Base-by-base conservation (phyloP, 1,140 invertebrate species). In the Brachystomella parvula region DNA sequence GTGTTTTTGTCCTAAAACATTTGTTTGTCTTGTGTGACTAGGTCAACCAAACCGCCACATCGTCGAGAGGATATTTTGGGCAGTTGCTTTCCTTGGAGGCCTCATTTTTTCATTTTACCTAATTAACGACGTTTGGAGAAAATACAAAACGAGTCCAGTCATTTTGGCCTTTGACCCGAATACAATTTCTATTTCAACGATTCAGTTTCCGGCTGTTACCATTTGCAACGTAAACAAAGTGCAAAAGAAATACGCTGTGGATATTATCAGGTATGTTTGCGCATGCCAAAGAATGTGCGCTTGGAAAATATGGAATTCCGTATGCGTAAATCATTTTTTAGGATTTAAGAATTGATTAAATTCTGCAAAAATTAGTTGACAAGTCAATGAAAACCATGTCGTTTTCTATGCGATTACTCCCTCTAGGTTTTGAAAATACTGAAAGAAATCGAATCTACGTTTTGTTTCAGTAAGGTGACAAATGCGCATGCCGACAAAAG, bases 11-110 rank as follows among this genome's bases (percentile, higher is more conserved):
- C 26, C 64, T 66, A 62, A 61, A 65, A 65, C 64, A 44, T 0
- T 21, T 44, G 31, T 31, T 6, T 21, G 31, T 61, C 31, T 21
- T 12, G 21, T 19, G 2, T 15, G 39, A 31, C 19, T 21, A 47
- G 33, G 21, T 9, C 63, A 64, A 19, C 33, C 63, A 21, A 59
- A 3, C 2, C 33, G 39, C 3, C 39, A 47, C 56, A 9, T 35
- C 21, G 28, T 29, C n/a, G 39, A 28, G 59, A 81, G 81, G 47
- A 63, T 83, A n/a, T 83, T 79, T 68, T 84, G 83, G 83, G 47
- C 80, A 0, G 61, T 76, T 0, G 75, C 80, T 1, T 81, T 84
- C 47, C 47, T 78, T 2, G 65, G 79, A 0, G 80, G 79, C 12
- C 74, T 83, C 2, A 78, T 75, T 35, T 72, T 79, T 3, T 83